These are phyloP conservation scores for Notodonta ziczac DNA, from an alignment of 2,888 invertebrate species.

Conservation along the genomic window DNA sequence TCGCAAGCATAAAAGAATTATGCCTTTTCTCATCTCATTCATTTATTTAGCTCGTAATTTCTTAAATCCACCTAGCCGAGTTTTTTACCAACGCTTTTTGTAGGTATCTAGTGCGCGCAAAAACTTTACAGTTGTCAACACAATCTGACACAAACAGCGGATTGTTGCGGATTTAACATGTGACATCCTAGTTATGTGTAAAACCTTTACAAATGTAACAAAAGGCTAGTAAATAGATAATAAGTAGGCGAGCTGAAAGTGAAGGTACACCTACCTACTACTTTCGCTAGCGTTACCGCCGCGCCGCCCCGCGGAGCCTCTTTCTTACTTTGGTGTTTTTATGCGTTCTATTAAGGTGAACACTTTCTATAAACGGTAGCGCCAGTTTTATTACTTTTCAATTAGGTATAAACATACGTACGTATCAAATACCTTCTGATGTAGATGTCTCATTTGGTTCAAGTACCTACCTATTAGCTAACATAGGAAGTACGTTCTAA, in stretches of 20 bases:
- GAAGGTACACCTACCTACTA: conserved; percentile 55
- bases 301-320: conserved; percentile 42
- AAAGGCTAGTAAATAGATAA: conserved; percentile 7
- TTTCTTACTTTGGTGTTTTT: conserved; percentile 39
- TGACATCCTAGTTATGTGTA: neutral
- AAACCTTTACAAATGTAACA: conserved; percentile 3
- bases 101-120: neutral
- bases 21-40: no score
- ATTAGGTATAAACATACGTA: neutral
- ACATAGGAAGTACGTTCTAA: no score
- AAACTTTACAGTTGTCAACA: neutral
- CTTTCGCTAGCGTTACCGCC: conserved; percentile 62
- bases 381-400: conserved; percentile 10
- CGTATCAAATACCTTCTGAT: neutral
- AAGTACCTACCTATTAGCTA: no score
- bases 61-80: neutral
- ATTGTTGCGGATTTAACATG: neutral
- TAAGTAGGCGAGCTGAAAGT: conserved; percentile 57
- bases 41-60: no score
- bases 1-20: no score
- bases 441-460: neutral
- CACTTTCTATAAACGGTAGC: conserved; percentile 50
- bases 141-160: neutral
- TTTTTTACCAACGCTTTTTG: neutral
- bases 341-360: conserved; percentile 40